These are phyloP conservation scores for Rhea pennata DNA, from an alignment of 2,113 vertebrate genomes.

Conservation along the genomic window DNA sequence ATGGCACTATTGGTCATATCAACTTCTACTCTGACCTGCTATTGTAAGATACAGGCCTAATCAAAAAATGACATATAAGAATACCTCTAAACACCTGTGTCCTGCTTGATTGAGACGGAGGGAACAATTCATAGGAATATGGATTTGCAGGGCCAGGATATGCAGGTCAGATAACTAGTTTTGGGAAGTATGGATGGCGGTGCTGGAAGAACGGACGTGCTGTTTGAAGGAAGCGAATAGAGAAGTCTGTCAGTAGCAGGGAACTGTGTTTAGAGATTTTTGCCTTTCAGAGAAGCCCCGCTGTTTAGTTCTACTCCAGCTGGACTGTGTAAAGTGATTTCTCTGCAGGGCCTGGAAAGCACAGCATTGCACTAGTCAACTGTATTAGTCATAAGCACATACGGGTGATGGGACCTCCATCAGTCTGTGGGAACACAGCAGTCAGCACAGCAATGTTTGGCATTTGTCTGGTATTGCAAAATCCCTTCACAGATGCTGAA, in stretches of 20 bases:
- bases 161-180: not conserved
- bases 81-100: not conserved
- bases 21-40: not conserved
- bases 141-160: not conserved
- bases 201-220: not conserved
- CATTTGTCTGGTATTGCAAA: not conserved
- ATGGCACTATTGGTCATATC: not conserved
- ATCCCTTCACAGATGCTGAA: not conserved
- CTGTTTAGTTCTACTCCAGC: not conserved
- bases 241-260: not conserved
- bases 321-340: conserved; percentile 15
- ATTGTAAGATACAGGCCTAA: not conserved
- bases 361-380: not conserved
- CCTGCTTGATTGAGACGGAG: not conserved
- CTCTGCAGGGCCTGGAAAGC: conserved; percentile 2
- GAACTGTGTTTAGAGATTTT: not conserved
- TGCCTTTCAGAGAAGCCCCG: not conserved
- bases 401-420: not conserved
- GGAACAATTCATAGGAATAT: not conserved
- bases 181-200: not conserved
- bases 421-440: not conserved
- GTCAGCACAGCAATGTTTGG: not conserved
- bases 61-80: not conserved
- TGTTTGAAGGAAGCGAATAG: not conserved
- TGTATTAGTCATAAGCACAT: not conserved